Evolutionary conservation across 2,797 vertebrate genomes (phyloP).

Genomic region (Characodon lateralis): DNA sequence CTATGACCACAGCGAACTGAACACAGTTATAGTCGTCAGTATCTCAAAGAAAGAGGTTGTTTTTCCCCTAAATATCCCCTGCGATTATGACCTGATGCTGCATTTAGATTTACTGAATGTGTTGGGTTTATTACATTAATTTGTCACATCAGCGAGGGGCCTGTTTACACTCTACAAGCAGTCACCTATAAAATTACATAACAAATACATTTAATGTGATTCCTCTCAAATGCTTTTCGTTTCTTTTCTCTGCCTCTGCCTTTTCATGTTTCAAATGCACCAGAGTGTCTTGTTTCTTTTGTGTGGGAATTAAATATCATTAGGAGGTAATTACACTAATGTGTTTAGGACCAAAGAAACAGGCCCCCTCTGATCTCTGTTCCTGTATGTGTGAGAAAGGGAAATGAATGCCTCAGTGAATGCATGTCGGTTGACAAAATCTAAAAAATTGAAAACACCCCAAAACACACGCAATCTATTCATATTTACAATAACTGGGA

Average conservation of each 20-base stretch:
- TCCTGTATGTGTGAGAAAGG: background rate
- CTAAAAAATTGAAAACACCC: slow-evolving; percentile 53
- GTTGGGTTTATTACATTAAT: slow-evolving; percentile 39
- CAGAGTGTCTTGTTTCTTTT: slow-evolving; percentile 57
- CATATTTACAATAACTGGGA: slow-evolving; percentile 44
- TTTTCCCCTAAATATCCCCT: slow-evolving; percentile 10
- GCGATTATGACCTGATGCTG: slow-evolving; percentile 14
- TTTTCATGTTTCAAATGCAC: slow-evolving; percentile 57
- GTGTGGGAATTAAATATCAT: slow-evolving; percentile 71
- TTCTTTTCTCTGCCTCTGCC: slow-evolving; percentile 39
- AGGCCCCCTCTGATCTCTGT: slow-evolving; percentile 6
- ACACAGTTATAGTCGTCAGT: background rate
- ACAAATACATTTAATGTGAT: slow-evolving; percentile 54
- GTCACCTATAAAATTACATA: slow-evolving; percentile 39
- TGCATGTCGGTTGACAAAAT: slow-evolving; percentile 51
- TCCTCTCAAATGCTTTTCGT: slow-evolving; percentile 40
- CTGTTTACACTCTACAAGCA: slow-evolving; percentile 31
- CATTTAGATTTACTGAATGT: slow-evolving; percentile 28
- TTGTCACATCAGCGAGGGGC: slow-evolving; percentile 37
- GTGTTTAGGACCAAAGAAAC: slow-evolving; percentile 57
- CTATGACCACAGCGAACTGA: background rate
- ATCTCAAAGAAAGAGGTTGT: background rate
- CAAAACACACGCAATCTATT: slow-evolving; percentile 40
- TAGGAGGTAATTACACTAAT: slow-evolving; percentile 69
- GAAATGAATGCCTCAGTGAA: slow-evolving; percentile 48